phyloP scores from a whole-genome alignment of 2,888 invertebrate species.

The Polietes domitor region DNA sequence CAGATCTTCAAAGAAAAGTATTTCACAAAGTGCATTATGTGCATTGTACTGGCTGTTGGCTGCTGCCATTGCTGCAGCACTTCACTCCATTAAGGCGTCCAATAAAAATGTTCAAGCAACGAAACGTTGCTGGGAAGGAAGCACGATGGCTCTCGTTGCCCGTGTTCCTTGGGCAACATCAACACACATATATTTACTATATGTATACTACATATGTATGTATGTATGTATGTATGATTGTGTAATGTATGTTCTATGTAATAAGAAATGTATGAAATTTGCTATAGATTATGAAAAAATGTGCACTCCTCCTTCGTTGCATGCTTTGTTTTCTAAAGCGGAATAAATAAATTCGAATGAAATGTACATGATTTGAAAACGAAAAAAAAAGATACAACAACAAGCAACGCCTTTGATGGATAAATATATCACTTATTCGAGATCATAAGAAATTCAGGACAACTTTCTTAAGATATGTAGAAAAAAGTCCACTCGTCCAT shows the following conservation, averaged over 20 bases:
- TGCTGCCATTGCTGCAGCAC: conserved; percentile 7
- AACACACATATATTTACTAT: background rate
- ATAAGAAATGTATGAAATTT: conserved; percentile 22
- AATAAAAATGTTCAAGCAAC: conserved; percentile 24
- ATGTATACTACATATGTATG: background rate
- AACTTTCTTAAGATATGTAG: background rate
- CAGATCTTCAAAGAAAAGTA: conserved; percentile 35
- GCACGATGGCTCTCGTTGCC: background rate
- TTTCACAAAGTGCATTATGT: conserved; percentile 32
- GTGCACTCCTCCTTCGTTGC: background rate
- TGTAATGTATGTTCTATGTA: background rate
- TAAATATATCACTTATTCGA: conserved; percentile 8
- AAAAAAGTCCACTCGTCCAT: background rate
- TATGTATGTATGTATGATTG: too few relatives aligned
- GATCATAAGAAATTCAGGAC: background rate
- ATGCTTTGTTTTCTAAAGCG: background rate
- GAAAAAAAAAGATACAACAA: background rate
- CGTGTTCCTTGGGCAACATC: background rate
- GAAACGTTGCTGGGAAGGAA: background rate
- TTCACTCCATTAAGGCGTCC: conserved; percentile 26
- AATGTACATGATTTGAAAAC: background rate
- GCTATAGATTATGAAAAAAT: conserved; percentile 28
- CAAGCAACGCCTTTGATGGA: background rate
- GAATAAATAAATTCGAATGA: conserved; percentile 9
- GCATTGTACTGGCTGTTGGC: background rate